Conservation (phyloP, 2,113 vertebrate species). For the Astatotilapia flaviijosephi region DNA sequence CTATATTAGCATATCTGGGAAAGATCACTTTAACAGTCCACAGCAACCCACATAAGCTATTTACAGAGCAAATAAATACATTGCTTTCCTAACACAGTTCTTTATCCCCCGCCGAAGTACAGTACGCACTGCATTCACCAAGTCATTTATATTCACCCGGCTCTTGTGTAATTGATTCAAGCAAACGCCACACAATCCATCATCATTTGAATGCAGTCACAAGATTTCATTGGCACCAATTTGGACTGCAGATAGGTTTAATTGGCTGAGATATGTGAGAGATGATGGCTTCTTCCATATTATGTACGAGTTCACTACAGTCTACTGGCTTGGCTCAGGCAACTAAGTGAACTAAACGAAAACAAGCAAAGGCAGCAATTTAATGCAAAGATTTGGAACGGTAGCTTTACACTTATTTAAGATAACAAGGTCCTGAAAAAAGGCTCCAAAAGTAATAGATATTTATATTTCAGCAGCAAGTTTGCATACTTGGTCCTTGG, state of each 20-base stretch:
- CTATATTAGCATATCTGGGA: not conserved
- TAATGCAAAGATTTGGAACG: not conserved
- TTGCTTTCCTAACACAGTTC: not conserved
- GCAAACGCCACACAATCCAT: slow-evolving; percentile 24
- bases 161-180: slow-evolving; percentile 11
- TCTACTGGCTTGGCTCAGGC: not conserved
- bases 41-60: not conserved
- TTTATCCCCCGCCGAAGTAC: not conserved
- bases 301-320: not conserved
- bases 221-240: slow-evolving; percentile 30
- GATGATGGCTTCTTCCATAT: slow-evolving; percentile 18
- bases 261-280: slow-evolving; percentile 14
- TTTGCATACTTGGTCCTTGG: not conserved
- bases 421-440: not conserved
- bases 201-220: slow-evolving; percentile 42
- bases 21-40: not conserved
- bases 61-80: not conserved
- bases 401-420: not conserved
- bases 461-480: not conserved
- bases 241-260: slow-evolving; percentile 17
- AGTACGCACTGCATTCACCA: not conserved
- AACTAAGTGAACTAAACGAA: not conserved
- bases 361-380: not conserved
- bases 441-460: not conserved
- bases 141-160: slow-evolving; percentile 16